phyloP scores from a whole-genome alignment of 1,140 invertebrate species.

The Pseudachorutes palmiensis region DNA sequence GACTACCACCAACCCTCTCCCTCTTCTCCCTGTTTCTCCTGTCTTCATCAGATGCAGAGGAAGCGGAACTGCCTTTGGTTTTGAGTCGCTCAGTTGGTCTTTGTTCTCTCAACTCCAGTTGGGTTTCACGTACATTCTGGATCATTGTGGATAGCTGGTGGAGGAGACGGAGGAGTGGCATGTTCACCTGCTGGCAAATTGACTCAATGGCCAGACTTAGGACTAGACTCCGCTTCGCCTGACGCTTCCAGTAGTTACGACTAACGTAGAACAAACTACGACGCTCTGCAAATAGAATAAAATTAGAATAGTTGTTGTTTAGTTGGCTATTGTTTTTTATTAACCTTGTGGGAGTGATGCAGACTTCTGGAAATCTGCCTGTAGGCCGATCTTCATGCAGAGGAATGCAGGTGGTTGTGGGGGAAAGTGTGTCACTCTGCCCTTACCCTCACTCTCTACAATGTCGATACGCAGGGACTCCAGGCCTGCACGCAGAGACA shows the following conservation, averaged over 20 bases:
- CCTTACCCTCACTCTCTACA: slow-evolving; percentile 72
- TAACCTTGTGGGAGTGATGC: slow-evolving; percentile 82
- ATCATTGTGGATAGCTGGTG: slow-evolving; percentile 98
- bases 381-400: slow-evolving; percentile 80
- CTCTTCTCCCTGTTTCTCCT: too few relatives aligned
- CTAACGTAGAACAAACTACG: slow-evolving; percentile 76
- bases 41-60: slow-evolving; percentile 12
- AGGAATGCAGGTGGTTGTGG: slow-evolving; percentile 80
- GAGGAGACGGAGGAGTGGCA: slow-evolving; percentile 82
- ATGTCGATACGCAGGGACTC: slow-evolving; percentile 86
- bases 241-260: slow-evolving; percentile 74
- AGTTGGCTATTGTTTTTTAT: slow-evolving; percentile 65
- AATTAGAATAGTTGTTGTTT: too few relatives aligned
- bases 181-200: slow-evolving; percentile 87
- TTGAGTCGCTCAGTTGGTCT: slow-evolving; percentile 54
- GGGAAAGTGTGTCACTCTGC: slow-evolving; percentile 52
- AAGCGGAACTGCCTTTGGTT: slow-evolving; percentile 31
- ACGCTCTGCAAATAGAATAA: too few relatives aligned
- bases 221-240: slow-evolving; percentile 78
- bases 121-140: slow-evolving; percentile 90
- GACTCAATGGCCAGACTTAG: slow-evolving; percentile 76
- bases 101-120: slow-evolving; percentile 67
- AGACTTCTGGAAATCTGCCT: slow-evolving; percentile 79
- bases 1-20: too few relatives aligned
- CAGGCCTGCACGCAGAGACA: slow-evolving; percentile 76